Base-by-base conservation (phyloP, 2,113 vertebrate genomes). In the Benitochromis conjunctus region DNA sequence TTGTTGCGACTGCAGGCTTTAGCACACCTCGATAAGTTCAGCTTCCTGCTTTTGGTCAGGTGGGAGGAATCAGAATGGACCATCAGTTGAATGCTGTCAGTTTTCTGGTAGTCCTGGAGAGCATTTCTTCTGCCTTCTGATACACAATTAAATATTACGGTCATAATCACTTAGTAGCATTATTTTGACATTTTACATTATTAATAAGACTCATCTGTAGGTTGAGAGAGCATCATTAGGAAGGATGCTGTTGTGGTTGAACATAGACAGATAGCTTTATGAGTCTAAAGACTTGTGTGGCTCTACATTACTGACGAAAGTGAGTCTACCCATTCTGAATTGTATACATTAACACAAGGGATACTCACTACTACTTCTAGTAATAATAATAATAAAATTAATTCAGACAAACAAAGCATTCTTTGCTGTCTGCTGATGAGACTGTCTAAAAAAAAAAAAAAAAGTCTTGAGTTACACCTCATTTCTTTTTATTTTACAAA, bases 51-150 rank as follows among this genome's bases (percentile, higher is more conserved):
- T 96, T 97, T 99, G 77, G 97, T 96, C 95, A 95, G 94, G 91
- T 96, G 92, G 89, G 96, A 95, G 80, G 96, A 94, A 85, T 98
- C 97, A 18, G 96, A 90, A 19, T 53, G 71, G 90, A 62, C 51
- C 9, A 5, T 19, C 86, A 99, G 92, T 57, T 95, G 96, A 51
- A 96, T 83, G 4, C 97, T 97, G 51, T 97, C 96, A 29, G 96
- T 97, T 95, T 97, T 99, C 96, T 96, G 97, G 94, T 97, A 99
- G 94, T 99, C 98, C 83, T 99, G 98, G 81, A 99, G 97, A 16
- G 96, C 92, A 93, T 98, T 98, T 94, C 98, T 96, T 94, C 96
- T 98, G 74, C 96, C 92, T 86, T 98, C 98, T 99, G 95, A 86
- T 80, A 89, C 66, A 88, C 6, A 90, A 78, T 82, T 2, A 84